Evolutionary conservation across 1,140 invertebrate genomes (phyloP).

Genomic region (Eriocheir sinensis): DNA sequence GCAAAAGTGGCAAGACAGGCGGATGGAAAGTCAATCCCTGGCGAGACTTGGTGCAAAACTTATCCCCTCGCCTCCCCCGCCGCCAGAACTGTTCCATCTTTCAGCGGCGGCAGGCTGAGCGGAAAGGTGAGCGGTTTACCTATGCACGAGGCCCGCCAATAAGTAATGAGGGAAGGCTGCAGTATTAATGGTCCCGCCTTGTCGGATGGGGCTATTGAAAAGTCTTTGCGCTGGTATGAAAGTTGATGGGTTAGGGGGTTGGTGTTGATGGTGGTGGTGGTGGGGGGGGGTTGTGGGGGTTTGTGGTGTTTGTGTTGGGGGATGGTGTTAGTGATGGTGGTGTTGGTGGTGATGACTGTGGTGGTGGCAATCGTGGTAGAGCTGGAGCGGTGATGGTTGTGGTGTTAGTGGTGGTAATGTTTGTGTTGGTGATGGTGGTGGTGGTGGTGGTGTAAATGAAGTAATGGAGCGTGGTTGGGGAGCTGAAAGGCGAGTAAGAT

Average conservation of each 20-base stretch:
- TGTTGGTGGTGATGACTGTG: not conserved
- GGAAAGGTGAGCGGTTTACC: not conserved
- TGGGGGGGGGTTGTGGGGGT: not conserved
- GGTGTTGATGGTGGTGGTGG: not conserved
- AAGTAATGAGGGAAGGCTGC: not conserved
- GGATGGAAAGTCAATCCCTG: not conserved
- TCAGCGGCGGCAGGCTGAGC: not conserved
- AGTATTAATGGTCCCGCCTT: not conserved
- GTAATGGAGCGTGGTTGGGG: too few species aligned
- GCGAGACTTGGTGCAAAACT: not conserved
- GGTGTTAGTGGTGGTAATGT: not conserved
- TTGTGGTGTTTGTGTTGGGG: not conserved
- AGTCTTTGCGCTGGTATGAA: too few species aligned
- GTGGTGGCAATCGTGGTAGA: not conserved
- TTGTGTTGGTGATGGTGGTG: not conserved
- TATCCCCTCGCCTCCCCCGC: not conserved
- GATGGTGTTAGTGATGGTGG: not conserved
- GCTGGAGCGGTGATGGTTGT: not conserved
- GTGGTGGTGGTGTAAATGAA: not conserved
- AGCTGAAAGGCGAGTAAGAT: too few species aligned
- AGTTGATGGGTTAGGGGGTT: not conserved
- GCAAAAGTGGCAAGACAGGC: not conserved
- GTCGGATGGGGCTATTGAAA: not conserved
- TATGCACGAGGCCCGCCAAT: not conserved
- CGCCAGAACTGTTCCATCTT: not conserved